Percentiles rank a stretch among this genome's conserved stretches.
phyloP scores from a whole-genome alignment of 2,113 vertebrate genomes.

The Neodontobutis hainanensis region DNA sequence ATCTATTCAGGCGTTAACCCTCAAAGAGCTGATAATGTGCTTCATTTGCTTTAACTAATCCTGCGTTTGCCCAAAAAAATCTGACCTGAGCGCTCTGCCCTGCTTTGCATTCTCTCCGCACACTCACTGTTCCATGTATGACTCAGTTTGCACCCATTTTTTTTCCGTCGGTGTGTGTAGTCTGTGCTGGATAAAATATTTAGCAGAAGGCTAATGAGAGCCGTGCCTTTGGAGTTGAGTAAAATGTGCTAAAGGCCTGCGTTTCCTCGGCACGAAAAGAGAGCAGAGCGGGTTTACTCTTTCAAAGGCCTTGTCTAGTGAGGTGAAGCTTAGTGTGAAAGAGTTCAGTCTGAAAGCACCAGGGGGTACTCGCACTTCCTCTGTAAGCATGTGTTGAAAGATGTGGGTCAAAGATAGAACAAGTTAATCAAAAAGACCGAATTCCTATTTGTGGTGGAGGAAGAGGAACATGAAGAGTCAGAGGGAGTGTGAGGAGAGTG shows the following conservation, averaged over 20 bases:
- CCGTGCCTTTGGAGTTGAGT: constrained; percentile 27
- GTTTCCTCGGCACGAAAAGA: constrained; percentile 33
- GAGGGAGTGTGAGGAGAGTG: too few species aligned
- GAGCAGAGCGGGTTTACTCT: constrained; percentile 19
- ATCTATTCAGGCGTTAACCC: neutral
- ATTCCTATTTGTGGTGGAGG: too few species aligned
- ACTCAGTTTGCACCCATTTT: constrained; percentile 11
- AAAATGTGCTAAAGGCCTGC: constrained; percentile 18
- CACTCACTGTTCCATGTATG: neutral
- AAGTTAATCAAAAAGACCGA: neutral
- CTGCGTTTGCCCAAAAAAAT: too few species aligned
- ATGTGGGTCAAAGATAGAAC: neutral
- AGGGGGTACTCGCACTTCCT: constrained; percentile 14
- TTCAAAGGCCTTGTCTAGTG: constrained; percentile 17
- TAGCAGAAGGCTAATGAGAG: constrained; percentile 43
- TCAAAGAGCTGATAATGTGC: neutral
- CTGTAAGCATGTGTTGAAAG: constrained; percentile 3
- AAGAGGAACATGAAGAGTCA: too few species aligned
- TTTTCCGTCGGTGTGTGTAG: constrained; percentile 36
- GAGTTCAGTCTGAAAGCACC: neutral
- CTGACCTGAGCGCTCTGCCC: too few species aligned
- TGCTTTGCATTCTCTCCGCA: too few species aligned
- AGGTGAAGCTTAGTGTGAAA: constrained; percentile 23
- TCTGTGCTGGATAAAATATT: constrained; percentile 63
- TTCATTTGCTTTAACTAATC: too few species aligned